Evolutionary conservation across 2,113 vertebrate genomes (phyloP).

Genomic region (Agelaius tricolor): DNA sequence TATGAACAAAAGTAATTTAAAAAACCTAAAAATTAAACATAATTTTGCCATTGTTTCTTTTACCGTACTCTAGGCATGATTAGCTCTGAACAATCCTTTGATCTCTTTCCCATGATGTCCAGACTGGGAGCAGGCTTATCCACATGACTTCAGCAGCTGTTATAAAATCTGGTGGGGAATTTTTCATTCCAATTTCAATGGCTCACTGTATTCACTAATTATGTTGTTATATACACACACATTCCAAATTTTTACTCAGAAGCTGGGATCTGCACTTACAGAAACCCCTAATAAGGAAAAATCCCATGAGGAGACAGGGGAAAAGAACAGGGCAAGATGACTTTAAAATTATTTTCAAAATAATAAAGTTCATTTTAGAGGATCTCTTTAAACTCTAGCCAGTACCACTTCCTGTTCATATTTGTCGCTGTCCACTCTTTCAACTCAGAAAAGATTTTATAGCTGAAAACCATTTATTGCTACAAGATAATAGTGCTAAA

Average conservation of each 20-base stretch:
- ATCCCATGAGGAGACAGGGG: neutral
- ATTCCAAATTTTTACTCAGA: neutral
- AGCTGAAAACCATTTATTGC: neutral
- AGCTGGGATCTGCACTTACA: neutral
- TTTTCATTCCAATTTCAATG: conserved; percentile 16
- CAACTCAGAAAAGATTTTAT: neutral
- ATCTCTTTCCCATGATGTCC: conserved; percentile 30
- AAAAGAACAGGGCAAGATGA: neutral
- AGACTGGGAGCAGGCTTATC: conserved; percentile 27
- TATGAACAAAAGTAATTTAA: neutral
- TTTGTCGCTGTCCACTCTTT: neutral
- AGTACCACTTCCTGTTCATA: neutral
- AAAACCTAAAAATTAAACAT: neutral
- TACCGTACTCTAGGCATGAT: neutral
- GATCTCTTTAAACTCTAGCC: neutral
- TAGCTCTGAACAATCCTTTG: conserved; percentile 3
- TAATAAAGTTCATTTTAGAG: neutral
- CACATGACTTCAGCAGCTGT: conserved; percentile 30
- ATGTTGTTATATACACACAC: neutral
- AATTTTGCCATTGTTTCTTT: neutral
- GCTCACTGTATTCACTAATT: conserved; percentile 20
- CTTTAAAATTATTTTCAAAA: neutral
- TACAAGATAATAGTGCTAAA: neutral
- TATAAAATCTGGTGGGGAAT: conserved; percentile 29
- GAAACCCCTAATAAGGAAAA: neutral